phyloP scores from a whole-genome alignment of 1,140 invertebrate species.

The Drosophila cardini region DNA sequence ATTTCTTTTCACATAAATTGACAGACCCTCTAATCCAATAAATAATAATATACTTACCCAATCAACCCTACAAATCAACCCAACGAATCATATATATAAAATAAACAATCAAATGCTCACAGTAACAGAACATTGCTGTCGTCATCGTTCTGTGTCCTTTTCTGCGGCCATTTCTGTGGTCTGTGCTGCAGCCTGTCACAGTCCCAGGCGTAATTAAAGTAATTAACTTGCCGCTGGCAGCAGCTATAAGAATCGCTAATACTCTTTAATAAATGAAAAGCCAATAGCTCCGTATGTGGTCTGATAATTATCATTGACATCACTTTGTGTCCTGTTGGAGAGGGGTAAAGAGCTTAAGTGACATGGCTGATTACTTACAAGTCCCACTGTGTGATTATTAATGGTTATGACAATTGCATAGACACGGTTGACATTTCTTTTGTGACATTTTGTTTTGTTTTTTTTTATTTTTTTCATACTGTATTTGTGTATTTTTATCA shows the following conservation, averaged over 20 bases:
- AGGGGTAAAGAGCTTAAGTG: neutral
- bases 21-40: neutral
- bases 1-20: too few species aligned
- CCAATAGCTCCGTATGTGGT: slow-evolving; percentile 56
- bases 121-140: slow-evolving; percentile 41
- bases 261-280: slow-evolving; percentile 46
- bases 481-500: slow-evolving; percentile 77
- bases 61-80: slow-evolving; percentile 1
- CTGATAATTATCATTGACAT: slow-evolving; percentile 73
- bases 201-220: slow-evolving; percentile 65
- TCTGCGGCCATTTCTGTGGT: neutral
- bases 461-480: too few species aligned
- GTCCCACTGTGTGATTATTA: slow-evolving; percentile 27
- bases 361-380: slow-evolving; percentile 25
- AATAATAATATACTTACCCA: neutral
- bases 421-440: slow-evolving; percentile 17
- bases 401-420: slow-evolving; percentile 29
- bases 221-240: slow-evolving; percentile 63
- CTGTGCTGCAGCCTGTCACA: slow-evolving; percentile 20
- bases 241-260: slow-evolving; percentile 58
- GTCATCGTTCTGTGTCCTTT: slow-evolving; percentile 32
- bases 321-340: slow-evolving; percentile 17
- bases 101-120: slow-evolving; percentile 32
- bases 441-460: too few species aligned
- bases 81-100: neutral